Percentiles rank a stretch among this genome's conserved stretches.
Conservation (phyloP, 2,888 invertebrate genomes). For the Watsonalla binaria region DNA sequence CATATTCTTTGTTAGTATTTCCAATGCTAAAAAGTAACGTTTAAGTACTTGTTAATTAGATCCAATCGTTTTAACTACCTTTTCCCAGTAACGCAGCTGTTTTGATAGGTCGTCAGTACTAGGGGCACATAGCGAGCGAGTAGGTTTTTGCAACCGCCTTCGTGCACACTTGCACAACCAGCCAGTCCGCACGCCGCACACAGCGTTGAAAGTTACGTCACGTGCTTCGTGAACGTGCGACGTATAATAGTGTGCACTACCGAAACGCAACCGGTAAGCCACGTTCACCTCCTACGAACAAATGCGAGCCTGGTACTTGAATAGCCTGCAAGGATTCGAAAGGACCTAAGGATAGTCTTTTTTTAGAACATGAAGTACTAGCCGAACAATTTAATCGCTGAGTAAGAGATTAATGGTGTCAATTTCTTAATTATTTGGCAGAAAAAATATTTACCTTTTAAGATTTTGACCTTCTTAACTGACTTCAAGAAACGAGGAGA, state of each 20-base stretch:
- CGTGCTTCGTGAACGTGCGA: constrained; percentile 50
- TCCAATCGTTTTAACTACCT: background rate
- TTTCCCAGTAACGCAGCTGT: constrained; percentile 12
- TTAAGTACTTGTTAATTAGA: too few species aligned
- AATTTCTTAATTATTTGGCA: too few species aligned
- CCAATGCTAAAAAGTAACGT: too few species aligned
- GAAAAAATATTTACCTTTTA: too few species aligned
- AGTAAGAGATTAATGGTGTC: background rate
- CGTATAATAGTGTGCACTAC: constrained; percentile 20
- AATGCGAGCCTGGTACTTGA: constrained; percentile 59
- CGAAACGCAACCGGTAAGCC: constrained; percentile 51
- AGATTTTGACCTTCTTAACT: too few species aligned
- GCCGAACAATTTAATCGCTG: background rate
- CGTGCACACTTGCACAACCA: constrained; percentile 61
- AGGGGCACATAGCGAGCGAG: constrained; percentile 50
- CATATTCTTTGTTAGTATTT: too few species aligned
- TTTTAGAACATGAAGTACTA: background rate
- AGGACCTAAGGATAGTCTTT: constrained; percentile 22
- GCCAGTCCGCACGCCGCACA: constrained; percentile 58
- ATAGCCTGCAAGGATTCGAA: constrained; percentile 58
- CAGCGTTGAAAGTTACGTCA: constrained; percentile 72
- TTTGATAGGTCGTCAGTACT: constrained; percentile 39
- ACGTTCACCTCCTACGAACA: constrained; percentile 42
- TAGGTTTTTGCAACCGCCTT: constrained; percentile 55
- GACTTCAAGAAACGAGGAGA: too few species aligned